A percentile compares a stretch with the other conserved stretches of the same genome.
phyloP scores from a whole-genome alignment of 2,113 vertebrate species.

The Oreochromis spilurus region DNA sequence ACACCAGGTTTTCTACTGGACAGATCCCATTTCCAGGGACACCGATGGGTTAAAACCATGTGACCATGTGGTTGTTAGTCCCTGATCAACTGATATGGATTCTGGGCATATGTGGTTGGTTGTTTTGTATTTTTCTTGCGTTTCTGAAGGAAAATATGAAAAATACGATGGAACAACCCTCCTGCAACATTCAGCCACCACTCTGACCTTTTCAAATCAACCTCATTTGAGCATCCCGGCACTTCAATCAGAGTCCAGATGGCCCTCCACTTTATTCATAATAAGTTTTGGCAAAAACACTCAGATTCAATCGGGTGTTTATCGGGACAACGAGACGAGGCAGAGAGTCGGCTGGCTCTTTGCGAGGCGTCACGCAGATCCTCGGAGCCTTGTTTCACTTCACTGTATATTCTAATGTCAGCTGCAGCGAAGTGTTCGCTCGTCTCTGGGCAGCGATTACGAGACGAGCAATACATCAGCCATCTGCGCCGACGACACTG shows the following conservation, averaged over 20 bases:
- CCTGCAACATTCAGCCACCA: not conserved
- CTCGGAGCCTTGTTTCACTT: not conserved
- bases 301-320: not conserved
- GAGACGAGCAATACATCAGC: not conserved
- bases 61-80: not conserved
- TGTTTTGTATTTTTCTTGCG: not conserved
- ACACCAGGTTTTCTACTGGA: not conserved
- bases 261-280: not conserved
- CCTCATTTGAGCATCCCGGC: not conserved
- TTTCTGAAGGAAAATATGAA: not conserved
- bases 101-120: not conserved
- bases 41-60: not conserved
- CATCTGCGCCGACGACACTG: not conserved
- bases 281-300: not conserved
- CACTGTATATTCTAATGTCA: not conserved
- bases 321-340: not conserved
- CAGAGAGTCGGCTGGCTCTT: not conserved
- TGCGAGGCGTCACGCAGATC: not conserved
- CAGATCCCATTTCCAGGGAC: not conserved
- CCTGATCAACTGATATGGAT: not conserved
- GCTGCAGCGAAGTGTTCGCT: not conserved
- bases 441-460: not conserved
- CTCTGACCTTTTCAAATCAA: not conserved
- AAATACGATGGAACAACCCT: not conserved
- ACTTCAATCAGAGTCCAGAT: not conserved